Base-by-base conservation (phyloP, 2,113 vertebrate genomes). In the Beaufortia kweichowensis region DNA sequence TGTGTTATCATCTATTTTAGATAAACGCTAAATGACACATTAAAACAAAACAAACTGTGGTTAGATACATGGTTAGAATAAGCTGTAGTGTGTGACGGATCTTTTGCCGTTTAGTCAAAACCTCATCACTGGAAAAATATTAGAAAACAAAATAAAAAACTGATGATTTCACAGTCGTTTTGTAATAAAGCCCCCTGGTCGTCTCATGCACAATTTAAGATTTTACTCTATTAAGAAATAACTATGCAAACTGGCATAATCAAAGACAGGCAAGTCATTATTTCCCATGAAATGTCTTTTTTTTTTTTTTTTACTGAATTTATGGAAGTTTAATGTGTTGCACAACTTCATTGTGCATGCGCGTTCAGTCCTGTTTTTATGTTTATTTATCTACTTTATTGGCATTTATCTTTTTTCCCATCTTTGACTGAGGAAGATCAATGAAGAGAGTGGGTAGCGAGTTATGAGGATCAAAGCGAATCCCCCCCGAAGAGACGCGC, bases 391-490 rank as follows among this genome's bases (percentile, higher is more conserved):
- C 67, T 35, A 39, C 65, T 66, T 79, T 69, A 64, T 60, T 63
- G 14, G 10, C 66, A 78, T 35, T 35, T 35, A 76, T 75, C 69
- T 78, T 62, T 79, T 77, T 81, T 78, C 81, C 35, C 59, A 60
- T 72, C 55, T 75, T 55, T 69, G 69, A 79, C 79, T 70, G 60
- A n/a, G 19, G 55, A 73, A 78, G 82, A 85, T 88, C 82, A 82
- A 83, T 85, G 76, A 83, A 83, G 68, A 79, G 64, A 79, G 61
- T 74, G 74, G 61, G 77, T 43, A 64, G 74, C 68, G 75, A 62
- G 68, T 83, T 82, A 72, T 60, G 67, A 66, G 82, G 84, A 87
- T 87, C 79, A 85, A 85, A 82, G 60, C 62, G 82, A 83, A 85
- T 82, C 79, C 84, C 78, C 76, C 73, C n/a, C n/a, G n/a, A n/a